A percentile compares a stretch with the other conserved stretches of the same genome.
Conservation (phyloP, 1,140 invertebrate genomes). For the Himalopsyche phryganea region DNA sequence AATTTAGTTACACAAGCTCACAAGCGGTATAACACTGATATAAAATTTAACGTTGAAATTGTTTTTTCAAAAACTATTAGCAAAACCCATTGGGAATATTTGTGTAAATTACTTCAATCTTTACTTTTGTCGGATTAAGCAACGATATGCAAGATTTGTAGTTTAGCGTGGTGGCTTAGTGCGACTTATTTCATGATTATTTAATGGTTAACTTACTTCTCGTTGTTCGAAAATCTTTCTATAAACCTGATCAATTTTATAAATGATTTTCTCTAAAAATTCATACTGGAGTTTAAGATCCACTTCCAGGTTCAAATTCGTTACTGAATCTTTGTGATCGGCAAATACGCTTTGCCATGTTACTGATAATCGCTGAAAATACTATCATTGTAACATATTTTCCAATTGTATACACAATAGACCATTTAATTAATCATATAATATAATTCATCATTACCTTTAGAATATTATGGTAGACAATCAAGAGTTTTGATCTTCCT, state of each 20-base stretch:
- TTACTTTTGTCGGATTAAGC: no score
- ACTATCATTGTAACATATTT: background rate
- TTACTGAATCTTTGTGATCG: background rate
- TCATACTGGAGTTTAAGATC: background rate
- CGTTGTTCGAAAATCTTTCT: background rate
- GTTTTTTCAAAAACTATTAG: no score
- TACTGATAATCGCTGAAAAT: conserved; percentile 11
- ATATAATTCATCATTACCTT: background rate
- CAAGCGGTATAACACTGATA: no score
- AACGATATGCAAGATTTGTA: no score
- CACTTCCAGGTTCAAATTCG: background rate
- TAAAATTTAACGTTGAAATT: no score
- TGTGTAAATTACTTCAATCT: no score
- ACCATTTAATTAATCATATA: background rate
- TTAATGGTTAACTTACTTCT: no score
- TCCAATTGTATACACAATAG: background rate
- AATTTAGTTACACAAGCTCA: no score
- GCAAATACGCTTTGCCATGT: conserved; percentile 7
- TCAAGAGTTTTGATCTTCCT: conserved; percentile 20
- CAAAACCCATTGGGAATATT: no score
- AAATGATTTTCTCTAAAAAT: background rate
- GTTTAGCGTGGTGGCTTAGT: no score
- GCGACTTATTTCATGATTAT: no score
- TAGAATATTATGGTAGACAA: conserved; percentile 23
- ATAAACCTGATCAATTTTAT: background rate